A percentile compares a stretch with the other conserved stretches of the same genome.
These are phyloP conservation scores for Clarias macrocephalus DNA, from an alignment of 2,113 vertebrate genomes.

Conservation along the genomic window DNA sequence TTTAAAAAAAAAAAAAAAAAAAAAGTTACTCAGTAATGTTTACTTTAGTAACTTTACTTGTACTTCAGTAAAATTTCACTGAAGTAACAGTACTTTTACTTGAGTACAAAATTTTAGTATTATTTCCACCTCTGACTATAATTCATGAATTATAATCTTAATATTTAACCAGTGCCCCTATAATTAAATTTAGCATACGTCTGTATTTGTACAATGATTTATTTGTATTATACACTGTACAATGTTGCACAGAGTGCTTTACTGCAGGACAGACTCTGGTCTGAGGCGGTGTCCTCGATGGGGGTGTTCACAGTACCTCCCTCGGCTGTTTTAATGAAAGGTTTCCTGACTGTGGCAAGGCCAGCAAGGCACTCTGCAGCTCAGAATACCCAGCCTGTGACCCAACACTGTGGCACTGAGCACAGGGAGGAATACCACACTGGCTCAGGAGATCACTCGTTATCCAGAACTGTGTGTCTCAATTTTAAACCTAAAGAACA, in stretches of 20 bases:
- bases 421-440: constrained; percentile 47
- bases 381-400: constrained; percentile 53
- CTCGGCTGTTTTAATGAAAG: constrained; percentile 54
- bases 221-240: constrained; percentile 10
- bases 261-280: not conserved
- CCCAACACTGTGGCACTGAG: constrained; percentile 49
- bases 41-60: too few species aligned
- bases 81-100: too few species aligned
- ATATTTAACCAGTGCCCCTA: not conserved
- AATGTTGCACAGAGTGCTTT: not conserved
- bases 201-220: constrained; percentile 4
- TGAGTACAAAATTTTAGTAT: too few species aligned
- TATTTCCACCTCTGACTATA: too few species aligned
- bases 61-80: too few species aligned
- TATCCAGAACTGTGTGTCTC: constrained; percentile 22
- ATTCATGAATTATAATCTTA: not conserved
- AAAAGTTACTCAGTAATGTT: too few species aligned
- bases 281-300: constrained; percentile 45
- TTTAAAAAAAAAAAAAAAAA: too few species aligned
- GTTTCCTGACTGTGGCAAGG: constrained; percentile 51
- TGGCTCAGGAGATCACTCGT: constrained; percentile 30
- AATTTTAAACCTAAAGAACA: constrained; percentile 22
- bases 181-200: not conserved
- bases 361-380: constrained; percentile 47
- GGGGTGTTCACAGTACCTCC: constrained; percentile 51